Conservation (phyloP, 2,797 vertebrate genomes). For the Tympanoctomys barrerae region DNA sequence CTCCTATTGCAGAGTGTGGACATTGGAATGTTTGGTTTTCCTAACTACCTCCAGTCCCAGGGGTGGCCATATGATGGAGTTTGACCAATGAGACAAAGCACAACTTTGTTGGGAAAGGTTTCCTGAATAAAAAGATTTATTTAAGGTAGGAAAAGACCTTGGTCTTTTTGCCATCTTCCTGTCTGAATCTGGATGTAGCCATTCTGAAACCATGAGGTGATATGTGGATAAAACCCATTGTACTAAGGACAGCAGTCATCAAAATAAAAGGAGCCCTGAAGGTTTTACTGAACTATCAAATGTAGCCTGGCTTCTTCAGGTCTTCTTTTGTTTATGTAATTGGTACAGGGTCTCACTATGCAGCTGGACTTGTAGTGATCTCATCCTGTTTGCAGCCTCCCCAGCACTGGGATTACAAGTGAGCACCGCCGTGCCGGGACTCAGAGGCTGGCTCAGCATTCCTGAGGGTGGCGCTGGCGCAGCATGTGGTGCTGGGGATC, state of each 20-base stretch:
- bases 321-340: not conserved
- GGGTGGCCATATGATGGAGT: not conserved
- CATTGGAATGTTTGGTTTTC: not conserved
- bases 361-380: no score
- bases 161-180: not conserved
- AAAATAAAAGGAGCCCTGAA: not conserved
- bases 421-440: no score
- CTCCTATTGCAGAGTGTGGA: not conserved
- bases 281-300: not conserved
- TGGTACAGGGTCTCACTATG: no score
- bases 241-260: not conserved
- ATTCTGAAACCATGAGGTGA: not conserved
- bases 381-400: no score
- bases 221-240: not conserved
- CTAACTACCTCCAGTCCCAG: not conserved
- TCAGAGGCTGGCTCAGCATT: no score
- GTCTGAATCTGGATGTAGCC: not conserved
- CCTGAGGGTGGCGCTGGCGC: no score
- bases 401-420: no score
- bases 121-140: not conserved
- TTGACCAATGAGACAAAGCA: not conserved
- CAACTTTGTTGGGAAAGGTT: not conserved
- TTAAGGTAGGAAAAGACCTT: not conserved
- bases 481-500: no score
- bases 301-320: not conserved